Evolutionary conservation across 2,113 vertebrate genomes (phyloP).

Genomic region (Bubo bubo): DNA sequence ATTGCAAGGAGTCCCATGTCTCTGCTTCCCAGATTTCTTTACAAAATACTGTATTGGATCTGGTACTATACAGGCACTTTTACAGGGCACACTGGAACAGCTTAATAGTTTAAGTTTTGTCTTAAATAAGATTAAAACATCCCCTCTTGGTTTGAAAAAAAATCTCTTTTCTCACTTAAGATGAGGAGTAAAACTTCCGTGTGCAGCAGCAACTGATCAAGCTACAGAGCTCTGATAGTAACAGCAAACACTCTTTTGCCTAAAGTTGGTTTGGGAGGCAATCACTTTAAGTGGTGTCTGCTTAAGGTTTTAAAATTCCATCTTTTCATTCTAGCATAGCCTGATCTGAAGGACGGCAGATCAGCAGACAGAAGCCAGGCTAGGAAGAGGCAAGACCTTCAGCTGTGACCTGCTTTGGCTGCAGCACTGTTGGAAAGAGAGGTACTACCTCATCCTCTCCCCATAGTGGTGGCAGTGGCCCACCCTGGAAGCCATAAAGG

Average conservation of each 20-base stretch:
- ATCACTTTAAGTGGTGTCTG: not conserved
- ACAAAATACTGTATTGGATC: not conserved
- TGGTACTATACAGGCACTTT: not conserved
- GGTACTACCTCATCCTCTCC: not conserved
- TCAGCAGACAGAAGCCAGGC: not conserved
- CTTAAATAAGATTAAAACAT: not conserved
- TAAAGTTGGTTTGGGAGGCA: not conserved
- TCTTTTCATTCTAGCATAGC: not conserved
- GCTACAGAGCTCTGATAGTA: not conserved
- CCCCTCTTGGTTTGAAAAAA: not conserved
- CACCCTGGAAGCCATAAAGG: accelerated
- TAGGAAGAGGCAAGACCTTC: not conserved
- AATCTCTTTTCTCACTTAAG: not conserved
- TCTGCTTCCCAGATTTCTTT: not conserved
- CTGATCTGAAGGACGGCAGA: not conserved
- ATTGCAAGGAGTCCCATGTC: not conserved
- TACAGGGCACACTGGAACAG: not conserved
- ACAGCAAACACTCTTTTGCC: not conserved
- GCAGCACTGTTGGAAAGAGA: not conserved
- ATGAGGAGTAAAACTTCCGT: not conserved
- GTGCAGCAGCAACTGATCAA: not conserved
- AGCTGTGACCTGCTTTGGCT: not conserved
- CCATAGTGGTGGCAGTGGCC: no score
- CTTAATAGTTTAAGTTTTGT: not conserved
- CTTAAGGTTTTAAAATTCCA: not conserved